phyloP scores from a whole-genome alignment of 1,140 invertebrate species.

The Cydia splendana region DNA sequence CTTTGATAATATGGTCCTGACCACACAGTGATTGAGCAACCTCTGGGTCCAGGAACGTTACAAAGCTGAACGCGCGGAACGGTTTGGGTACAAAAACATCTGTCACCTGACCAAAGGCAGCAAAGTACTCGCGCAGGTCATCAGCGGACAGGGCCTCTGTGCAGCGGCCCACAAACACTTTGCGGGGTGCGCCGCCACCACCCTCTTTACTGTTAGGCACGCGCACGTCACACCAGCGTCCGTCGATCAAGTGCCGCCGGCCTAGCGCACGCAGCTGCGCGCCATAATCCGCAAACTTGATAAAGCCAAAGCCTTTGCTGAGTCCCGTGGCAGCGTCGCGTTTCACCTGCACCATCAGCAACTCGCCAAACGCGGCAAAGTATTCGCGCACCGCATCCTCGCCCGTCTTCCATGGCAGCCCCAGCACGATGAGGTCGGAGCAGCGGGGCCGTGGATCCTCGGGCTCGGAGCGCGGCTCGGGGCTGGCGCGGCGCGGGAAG shows the following conservation, averaged over 20 bases:
- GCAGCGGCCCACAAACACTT: conserved; percentile 97
- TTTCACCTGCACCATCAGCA: conserved; percentile 87
- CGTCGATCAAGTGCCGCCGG: conserved; percentile 88
- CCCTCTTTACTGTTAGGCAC: conserved; percentile 90
- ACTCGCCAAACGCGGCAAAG: conserved; percentile 88
- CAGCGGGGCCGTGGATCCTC: conserved; percentile 83
- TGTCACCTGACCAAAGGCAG: conserved; percentile 96
- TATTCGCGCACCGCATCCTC: conserved; percentile 87
- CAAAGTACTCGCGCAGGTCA: conserved; percentile 96
- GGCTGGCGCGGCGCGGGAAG: conserved; percentile 62
- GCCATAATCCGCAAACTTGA: conserved; percentile 87
- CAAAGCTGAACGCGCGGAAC: conserved; percentile 96
- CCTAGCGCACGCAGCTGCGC: conserved; percentile 83
- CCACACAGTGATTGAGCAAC: conserved; percentile 96
- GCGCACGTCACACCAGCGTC: conserved; percentile 90
- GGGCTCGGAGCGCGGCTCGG: conserved; percentile 56
- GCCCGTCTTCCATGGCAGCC: conserved; percentile 89
- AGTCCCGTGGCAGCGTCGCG: conserved; percentile 87
- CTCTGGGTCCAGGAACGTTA: conserved; percentile 96
- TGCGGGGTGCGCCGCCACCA: conserved; percentile 92
- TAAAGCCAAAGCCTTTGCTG: conserved; percentile 92
- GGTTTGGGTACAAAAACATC: conserved; percentile 98
- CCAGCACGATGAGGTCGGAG: conserved; percentile 91
- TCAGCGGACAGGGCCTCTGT: conserved; percentile 94
- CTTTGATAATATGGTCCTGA: conserved; percentile 98